phyloP scores from a whole-genome alignment of 2,113 vertebrate species.

The Psittacula cyanocephala region DNA sequence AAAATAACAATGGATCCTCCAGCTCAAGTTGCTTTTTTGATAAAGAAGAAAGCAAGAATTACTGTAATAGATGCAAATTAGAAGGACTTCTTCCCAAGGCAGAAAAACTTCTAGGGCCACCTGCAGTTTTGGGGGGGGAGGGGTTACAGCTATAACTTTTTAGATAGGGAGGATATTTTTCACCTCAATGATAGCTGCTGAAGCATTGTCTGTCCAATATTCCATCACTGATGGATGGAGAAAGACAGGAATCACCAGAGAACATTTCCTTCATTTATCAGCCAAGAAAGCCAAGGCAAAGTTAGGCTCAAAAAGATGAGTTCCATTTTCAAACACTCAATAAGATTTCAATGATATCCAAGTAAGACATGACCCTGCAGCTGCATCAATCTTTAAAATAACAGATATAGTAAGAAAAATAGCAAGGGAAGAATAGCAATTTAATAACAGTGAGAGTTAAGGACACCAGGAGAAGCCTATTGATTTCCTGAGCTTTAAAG shows the following conservation, averaged over 20 bases:
- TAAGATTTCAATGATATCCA: fast-evolving
- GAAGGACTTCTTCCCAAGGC: background rate
- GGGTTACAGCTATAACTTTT: background rate
- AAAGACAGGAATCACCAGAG: background rate
- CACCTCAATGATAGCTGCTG: background rate
- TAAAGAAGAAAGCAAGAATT: background rate
- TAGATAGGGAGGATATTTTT: background rate
- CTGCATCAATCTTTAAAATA: background rate
- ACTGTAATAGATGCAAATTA: background rate
- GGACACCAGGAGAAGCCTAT: background rate
- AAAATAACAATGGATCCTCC: background rate
- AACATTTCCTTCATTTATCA: background rate
- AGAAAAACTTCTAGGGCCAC: background rate
- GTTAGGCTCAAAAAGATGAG: background rate
- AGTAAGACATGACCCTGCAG: fast-evolving
- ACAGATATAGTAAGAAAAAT: background rate
- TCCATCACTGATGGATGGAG: background rate
- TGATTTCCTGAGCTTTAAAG: background rate
- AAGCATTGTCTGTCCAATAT: background rate
- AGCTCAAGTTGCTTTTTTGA: background rate
- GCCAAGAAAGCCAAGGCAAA: background rate
- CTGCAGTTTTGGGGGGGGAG: background rate
- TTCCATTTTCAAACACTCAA: background rate
- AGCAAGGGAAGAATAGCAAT: background rate
- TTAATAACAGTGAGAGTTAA: background rate